A percentile compares a stretch with the other conserved stretches of the same genome.
Evolutionary conservation across 2,113 vertebrate species (phyloP).

Genomic region (Elgaria multicarinata): DNA sequence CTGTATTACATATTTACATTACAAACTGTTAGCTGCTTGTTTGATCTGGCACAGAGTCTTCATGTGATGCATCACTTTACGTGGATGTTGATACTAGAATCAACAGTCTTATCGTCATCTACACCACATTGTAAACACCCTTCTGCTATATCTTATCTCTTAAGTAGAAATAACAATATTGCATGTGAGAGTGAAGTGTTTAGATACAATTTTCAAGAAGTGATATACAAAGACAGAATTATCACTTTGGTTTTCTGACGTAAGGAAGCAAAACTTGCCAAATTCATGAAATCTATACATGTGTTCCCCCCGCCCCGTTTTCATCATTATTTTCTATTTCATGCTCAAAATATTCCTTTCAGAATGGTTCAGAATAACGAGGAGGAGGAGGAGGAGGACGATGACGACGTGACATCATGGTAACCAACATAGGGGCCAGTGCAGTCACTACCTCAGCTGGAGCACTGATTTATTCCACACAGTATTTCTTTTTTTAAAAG

Average conservation of each 20-base stretch:
- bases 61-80: conserved; percentile 60
- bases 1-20: conserved; percentile 42
- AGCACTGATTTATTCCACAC: neutral
- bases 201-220: conserved; percentile 54
- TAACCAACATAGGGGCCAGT: neutral
- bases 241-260: neutral
- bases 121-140: conserved; percentile 68
- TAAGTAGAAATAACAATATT: conserved; percentile 63
- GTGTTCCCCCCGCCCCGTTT: neutral
- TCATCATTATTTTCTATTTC: neutral
- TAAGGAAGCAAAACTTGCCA: conserved; percentile 6
- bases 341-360: neutral
- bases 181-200: conserved; percentile 60
- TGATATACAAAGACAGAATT: conserved; percentile 32
- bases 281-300: neutral
- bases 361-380: neutral
- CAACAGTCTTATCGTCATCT: conserved; percentile 67
- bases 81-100: conserved; percentile 60
- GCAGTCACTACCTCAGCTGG: neutral
- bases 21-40: conserved; percentile 19
- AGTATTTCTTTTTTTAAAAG: neutral
- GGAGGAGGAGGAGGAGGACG: too few species aligned
- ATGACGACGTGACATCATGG: neutral
- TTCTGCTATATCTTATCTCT: conserved; percentile 56
- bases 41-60: conserved; percentile 50